Evolutionary conservation across 2,888 invertebrate species (phyloP).

Genomic region (Auanema freiburgensis): DNA sequence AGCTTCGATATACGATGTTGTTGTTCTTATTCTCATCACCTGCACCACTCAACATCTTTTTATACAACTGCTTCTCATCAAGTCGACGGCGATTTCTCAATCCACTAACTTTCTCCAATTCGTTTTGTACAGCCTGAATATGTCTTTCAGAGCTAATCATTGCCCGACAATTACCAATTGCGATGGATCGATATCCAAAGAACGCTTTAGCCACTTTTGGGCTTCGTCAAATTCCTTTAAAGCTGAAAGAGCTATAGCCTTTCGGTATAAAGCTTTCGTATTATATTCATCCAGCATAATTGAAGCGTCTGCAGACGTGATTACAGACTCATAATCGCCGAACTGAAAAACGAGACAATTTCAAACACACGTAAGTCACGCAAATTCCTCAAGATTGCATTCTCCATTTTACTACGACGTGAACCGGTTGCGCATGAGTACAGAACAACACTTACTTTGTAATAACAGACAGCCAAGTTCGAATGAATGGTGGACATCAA

Average conservation of each 20-base stretch:
- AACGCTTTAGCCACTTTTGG: conserved; percentile 14
- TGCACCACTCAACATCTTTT: conserved; percentile 30
- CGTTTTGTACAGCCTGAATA: conserved; percentile 20
- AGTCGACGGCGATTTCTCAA: conserved; percentile 21
- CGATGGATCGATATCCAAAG: conserved; percentile 18
- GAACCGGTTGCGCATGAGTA: conserved; percentile 1
- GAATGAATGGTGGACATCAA: conserved; percentile 31
- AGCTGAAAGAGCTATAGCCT: conserved; percentile 12
- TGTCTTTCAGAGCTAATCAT: not conserved
- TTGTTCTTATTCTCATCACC: conserved; percentile 12
- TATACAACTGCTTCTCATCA: conserved; percentile 27
- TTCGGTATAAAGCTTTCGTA: conserved; percentile 25
- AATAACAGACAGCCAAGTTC: conserved; percentile 37
- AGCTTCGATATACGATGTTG: not conserved
- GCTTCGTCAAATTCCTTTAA: conserved; percentile 17
- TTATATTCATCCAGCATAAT: conserved; percentile 21
- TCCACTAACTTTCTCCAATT: conserved; percentile 19
- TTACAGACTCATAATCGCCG: conserved; percentile 21
- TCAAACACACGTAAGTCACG: not conserved
- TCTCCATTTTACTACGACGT: not conserved
- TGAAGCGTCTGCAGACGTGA: conserved; percentile 23
- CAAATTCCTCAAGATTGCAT: not conserved
- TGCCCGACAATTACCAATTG: conserved; percentile 24
- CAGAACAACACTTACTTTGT: conserved; percentile 23
- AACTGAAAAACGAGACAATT: conserved; percentile 19